Base-by-base conservation (phyloP, 2,797 vertebrate species). In the Lagorchestes hirsutus region DNA sequence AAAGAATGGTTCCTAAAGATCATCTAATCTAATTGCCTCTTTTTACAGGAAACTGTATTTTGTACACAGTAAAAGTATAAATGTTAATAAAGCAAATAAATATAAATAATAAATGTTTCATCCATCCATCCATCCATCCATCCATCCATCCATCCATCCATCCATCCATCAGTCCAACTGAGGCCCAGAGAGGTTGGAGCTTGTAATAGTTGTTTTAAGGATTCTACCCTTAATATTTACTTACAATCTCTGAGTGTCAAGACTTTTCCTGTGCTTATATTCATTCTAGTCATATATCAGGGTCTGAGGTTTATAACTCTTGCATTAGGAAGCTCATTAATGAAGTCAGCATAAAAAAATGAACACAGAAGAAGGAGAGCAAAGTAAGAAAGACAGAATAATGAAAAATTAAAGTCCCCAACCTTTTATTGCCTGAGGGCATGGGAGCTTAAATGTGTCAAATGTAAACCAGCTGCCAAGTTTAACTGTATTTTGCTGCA, bases 351-450 rank as follows among this genome's bases (percentile, higher is more conserved):
- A 87, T 93, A 94, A 92, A 93, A 97, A 93, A 97, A 58, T 10
- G n/a, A 54, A 92, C 57, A 29, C 16, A 82, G 97, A 55, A 82
- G 97, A 55, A 57, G 92, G 31, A 96, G 97, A 97, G 24, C 1
- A 94, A 67, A 55, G 31, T 1, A 91, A 96, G 55, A 91, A 3
- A 46, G 74, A 46, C 74, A 87, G 54, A 90, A 52, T 74, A 28
- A 96, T 95, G 18, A 98, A 55, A 97, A 96, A 97, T 93, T 97
- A 90, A 97, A 97, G 50, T 50, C 4, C n/a, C 92, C 55, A 98
- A 55, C 13, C 58, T 82, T 0, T 90, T 54, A 91, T 93, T 91
- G 92, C 0, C 1, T 55, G 55, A 54, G 12, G n/a, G 16, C 4
- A 94, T n/a, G 74, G 92, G 56, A 94, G 34, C 1, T 92, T 92